These are phyloP conservation scores for Hypolimnas misippus DNA, from an alignment of 2,888 invertebrate species.

Conservation along the genomic window DNA sequence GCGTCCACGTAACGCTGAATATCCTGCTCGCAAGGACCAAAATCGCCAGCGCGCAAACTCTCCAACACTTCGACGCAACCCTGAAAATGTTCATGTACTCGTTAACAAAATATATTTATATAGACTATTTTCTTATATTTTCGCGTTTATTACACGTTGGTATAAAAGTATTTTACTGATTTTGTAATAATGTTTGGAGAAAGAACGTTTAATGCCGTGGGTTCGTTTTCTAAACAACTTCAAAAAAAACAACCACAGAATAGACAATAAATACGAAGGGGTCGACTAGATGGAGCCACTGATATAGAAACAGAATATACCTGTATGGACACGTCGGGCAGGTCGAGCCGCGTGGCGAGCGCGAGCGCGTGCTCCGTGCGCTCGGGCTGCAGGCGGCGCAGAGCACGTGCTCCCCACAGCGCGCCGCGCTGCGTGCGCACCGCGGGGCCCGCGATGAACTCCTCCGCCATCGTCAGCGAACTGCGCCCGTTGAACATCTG, in stretches of 20 bases:
- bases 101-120: too few relatives aligned
- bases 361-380: slow-evolving; percentile 59
- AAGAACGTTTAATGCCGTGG: too few relatives aligned
- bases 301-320: slow-evolving; percentile 45
- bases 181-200: too few relatives aligned
- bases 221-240: too few relatives aligned
- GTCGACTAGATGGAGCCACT: too few relatives aligned
- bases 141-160: too few relatives aligned
- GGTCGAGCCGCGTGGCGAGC: slow-evolving; percentile 63
- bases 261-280: too few relatives aligned
- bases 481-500: slow-evolving; percentile 70
- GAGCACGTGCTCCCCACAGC: slow-evolving; percentile 92
- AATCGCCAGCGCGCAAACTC: slow-evolving; percentile 90
- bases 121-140: too few relatives aligned
- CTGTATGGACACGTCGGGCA: slow-evolving; percentile 67
- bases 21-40: slow-evolving; percentile 89
- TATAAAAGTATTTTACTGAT: too few relatives aligned
- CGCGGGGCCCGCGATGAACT: slow-evolving; percentile 85
- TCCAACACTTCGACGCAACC: slow-evolving; percentile 92
- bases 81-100: too few relatives aligned
- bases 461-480: slow-evolving; percentile 88
- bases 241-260: neutral
- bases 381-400: slow-evolving; percentile 88
- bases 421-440: slow-evolving; percentile 88
- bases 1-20: slow-evolving; percentile 88